phyloP scores from a whole-genome alignment of 2,797 vertebrate genomes.

The Pachyuromys duprasi region DNA sequence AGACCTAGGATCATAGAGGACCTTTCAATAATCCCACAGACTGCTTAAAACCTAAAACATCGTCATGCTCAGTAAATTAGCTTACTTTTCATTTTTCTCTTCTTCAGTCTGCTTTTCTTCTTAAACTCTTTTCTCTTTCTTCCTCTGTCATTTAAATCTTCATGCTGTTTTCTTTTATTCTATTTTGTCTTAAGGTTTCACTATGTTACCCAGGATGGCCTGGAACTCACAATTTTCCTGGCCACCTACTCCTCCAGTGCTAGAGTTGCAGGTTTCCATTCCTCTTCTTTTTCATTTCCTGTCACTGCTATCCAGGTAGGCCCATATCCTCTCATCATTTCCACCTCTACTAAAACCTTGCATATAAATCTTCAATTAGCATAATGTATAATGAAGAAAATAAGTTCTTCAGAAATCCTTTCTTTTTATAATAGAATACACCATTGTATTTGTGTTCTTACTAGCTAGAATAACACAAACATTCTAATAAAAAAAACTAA shows the following conservation, averaged over 20 bases:
- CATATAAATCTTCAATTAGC: neutral
- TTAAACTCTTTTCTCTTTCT: neutral
- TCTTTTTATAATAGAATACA: neutral
- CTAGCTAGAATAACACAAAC: neutral
- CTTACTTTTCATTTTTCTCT: neutral
- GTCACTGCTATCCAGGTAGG: neutral
- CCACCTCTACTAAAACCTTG: neutral
- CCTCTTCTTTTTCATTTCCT: neutral
- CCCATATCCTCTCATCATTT: neutral
- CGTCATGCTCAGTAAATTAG: neutral
- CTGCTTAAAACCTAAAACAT: neutral
- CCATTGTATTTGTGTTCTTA: neutral
- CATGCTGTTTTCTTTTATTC: neutral
- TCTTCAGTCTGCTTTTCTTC: neutral
- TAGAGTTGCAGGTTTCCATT: neutral
- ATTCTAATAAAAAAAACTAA: neutral
- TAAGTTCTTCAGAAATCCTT: neutral
- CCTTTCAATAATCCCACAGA: neutral
- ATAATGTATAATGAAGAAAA: neutral
- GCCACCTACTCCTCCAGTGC: no score
- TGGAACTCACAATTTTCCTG: neutral
- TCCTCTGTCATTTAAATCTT: neutral
- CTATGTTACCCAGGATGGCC: neutral
- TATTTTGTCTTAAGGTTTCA: neutral
- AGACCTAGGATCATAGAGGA: neutral